Percentiles rank a stretch among this genome's conserved stretches.
Evolutionary conservation across 2,888 invertebrate species (phyloP).

Genomic region (Folsomia manolachei): DNA sequence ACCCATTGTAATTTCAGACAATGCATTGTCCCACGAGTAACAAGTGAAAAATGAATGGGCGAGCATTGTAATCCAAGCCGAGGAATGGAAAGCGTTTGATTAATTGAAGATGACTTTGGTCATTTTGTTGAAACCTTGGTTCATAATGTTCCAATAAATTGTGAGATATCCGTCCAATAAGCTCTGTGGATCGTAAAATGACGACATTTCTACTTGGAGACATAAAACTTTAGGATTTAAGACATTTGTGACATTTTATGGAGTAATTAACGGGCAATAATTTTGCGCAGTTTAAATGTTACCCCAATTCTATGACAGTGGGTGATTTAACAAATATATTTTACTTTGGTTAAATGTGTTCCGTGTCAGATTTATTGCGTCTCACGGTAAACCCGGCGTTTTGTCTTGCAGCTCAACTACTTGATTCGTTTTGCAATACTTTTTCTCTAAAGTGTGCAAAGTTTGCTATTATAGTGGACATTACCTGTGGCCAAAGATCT

Average conservation of each 20-base stretch:
- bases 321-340: not conserved
- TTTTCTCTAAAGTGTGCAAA: no score
- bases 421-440: no score
- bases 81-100: not conserved
- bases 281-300: not conserved
- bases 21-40: not conserved
- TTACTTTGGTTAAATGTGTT: no score
- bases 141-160: not conserved
- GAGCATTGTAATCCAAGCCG: not conserved
- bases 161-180: no score
- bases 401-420: no score
- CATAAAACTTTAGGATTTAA: not conserved
- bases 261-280: not conserved
- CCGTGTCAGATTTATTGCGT: no score
- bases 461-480: no score
- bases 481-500: no score
- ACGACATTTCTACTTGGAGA: not conserved
- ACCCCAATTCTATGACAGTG: not conserved
- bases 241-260: not conserved
- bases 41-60: conserved; percentile 1
- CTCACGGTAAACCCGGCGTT: no score
- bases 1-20: not conserved
- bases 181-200: not conserved
- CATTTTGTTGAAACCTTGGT: not conserved
- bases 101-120: conserved; percentile 2